Evolutionary conservation across 2,113 vertebrate genomes (phyloP).

Genomic region (Tupaia chinensis): DNA sequence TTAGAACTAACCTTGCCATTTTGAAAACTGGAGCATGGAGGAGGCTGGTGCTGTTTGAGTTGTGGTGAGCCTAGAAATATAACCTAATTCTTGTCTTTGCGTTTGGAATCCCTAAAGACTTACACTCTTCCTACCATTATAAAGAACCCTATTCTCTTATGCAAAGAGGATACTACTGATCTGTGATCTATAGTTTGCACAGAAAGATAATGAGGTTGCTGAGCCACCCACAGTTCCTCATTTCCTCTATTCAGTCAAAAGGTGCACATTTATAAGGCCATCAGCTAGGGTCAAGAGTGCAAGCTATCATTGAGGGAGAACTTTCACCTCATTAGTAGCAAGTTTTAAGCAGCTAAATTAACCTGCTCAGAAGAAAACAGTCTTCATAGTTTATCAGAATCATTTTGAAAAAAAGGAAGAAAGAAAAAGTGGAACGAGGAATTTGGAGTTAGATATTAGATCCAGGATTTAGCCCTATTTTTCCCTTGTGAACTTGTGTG

Average conservation of each 20-base stretch:
- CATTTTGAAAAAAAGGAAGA: background rate
- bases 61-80: too few species aligned
- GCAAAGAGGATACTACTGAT: background rate
- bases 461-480: background rate
- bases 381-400: background rate
- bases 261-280: background rate
- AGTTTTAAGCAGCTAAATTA: background rate
- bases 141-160: background rate
- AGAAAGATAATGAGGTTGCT: conserved; percentile 26
- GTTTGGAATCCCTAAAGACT: background rate
- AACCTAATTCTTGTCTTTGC: background rate
- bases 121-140: background rate
- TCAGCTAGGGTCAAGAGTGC: background rate
- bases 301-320: background rate
- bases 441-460: background rate
- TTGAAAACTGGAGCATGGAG: background rate
- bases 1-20: background rate
- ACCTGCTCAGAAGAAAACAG: conserved; percentile 13
- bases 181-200: background rate
- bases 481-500: background rate
- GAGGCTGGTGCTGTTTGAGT: background rate
- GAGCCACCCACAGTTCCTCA: background rate
- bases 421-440: background rate
- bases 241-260: conserved; percentile 6
- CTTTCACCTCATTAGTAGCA: conserved; percentile 7